phyloP scores from a whole-genome alignment of 2,797 vertebrate species.

The Melanotaenia parkinsoni region DNA sequence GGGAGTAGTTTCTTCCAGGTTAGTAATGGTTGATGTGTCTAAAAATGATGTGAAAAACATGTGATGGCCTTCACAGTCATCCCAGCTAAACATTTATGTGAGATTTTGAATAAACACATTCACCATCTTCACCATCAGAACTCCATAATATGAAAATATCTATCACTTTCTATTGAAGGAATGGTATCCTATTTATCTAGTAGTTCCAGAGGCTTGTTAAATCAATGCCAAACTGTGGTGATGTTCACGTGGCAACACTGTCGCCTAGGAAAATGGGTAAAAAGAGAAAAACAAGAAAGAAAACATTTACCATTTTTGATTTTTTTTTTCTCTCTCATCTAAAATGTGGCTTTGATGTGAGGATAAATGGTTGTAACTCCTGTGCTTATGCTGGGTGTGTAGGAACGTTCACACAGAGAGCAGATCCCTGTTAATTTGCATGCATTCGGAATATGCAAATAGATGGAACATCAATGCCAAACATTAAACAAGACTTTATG shows the following conservation, averaged over 20 bases:
- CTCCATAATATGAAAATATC: background rate
- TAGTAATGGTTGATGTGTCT: too few relatives aligned
- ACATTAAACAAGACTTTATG: background rate
- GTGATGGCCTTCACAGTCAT: background rate
- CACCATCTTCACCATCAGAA: background rate
- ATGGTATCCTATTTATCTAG: background rate
- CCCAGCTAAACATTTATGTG: background rate
- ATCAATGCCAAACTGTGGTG: background rate
- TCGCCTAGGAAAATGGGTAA: background rate
- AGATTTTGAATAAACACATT: background rate
- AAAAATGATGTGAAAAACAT: too few relatives aligned
- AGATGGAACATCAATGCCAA: slow-evolving; percentile 1
- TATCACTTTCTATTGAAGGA: too few relatives aligned
- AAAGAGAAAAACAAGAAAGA: too few relatives aligned
- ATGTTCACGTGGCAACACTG: background rate
- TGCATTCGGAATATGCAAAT: slow-evolving; percentile 47
- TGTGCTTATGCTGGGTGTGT: slow-evolving; percentile 10
- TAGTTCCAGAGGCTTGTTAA: background rate
- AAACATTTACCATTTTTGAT: background rate
- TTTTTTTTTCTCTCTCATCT: background rate
- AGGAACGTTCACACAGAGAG: slow-evolving; percentile 11
- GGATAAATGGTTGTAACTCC: background rate
- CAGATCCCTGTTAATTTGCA: slow-evolving; percentile 50
- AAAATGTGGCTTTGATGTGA: background rate
- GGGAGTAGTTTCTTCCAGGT: background rate